A percentile compares a stretch with the other conserved stretches of the same genome.
Conservation (phyloP, 2,888 invertebrate genomes). For the Carterocephalus palaemon region DNA sequence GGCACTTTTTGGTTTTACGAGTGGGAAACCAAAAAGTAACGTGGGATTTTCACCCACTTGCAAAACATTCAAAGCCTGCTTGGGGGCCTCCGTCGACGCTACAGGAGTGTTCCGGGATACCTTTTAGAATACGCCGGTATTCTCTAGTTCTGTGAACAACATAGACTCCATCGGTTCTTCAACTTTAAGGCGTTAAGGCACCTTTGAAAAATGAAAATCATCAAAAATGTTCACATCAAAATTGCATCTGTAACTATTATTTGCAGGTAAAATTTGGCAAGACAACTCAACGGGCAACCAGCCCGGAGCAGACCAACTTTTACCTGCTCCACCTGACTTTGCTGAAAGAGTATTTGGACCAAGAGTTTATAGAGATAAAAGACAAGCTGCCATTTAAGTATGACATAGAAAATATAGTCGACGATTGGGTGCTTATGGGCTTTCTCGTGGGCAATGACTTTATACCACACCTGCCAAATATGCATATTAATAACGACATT, state of each 20-base stretch:
- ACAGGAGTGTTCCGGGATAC: too few relatives aligned
- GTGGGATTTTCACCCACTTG: too few relatives aligned
- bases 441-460: constrained; percentile 99
- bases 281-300: constrained; percentile 81
- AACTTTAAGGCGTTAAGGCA: too few relatives aligned
- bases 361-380: constrained; percentile 90
- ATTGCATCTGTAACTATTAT: constrained; percentile 17
- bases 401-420: constrained; percentile 94
- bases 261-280: constrained; percentile 86
- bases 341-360: constrained; percentile 93
- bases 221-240: too few relatives aligned
- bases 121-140: too few relatives aligned
- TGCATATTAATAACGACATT: constrained; percentile 95
- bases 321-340: constrained; percentile 95
- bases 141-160: too few relatives aligned
- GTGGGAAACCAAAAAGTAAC: too few relatives aligned
- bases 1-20: too few relatives aligned
- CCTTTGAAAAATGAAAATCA: too few relatives aligned
- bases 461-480: constrained; percentile 95
- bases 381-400: constrained; percentile 84
- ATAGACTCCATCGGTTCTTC: too few relatives aligned
- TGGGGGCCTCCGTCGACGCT: too few relatives aligned
- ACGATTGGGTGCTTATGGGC: constrained; percentile 99
- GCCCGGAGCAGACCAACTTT: constrained; percentile 94
- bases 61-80: too few relatives aligned